A percentile compares a stretch with the other conserved stretches of the same genome.
Evolutionary conservation across 2,888 invertebrate genomes (phyloP).

Genomic region (Eupithecia vulgata): DNA sequence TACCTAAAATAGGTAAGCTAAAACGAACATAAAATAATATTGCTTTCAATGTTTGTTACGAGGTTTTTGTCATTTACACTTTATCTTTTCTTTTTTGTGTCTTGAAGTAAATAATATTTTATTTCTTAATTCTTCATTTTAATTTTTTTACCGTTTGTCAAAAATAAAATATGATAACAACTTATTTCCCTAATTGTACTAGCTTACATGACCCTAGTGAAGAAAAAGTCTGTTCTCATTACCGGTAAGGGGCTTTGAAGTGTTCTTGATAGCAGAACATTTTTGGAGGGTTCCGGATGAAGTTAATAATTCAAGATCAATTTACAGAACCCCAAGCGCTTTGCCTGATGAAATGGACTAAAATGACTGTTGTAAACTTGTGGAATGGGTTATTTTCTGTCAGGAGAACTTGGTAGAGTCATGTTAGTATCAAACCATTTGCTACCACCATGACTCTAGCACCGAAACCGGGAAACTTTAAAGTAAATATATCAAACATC

Average conservation of each 20-base stretch:
- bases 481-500: not conserved
- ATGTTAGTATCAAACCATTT: not conserved
- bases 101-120: too few species aligned
- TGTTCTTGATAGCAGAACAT: conserved; percentile 37
- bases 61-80: too few species aligned
- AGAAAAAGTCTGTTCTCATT: conserved; percentile 38
- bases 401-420: not conserved
- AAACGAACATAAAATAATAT: too few species aligned
- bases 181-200: conserved; percentile 8
- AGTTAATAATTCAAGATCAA: conserved; percentile 32
- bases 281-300: conserved; percentile 27
- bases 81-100: too few species aligned
- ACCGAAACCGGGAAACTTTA: not conserved
- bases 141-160: too few species aligned
- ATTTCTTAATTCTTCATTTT: not conserved
- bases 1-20: too few species aligned
- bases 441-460: too few species aligned
- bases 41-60: too few species aligned
- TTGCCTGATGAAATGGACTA: conserved; percentile 6
- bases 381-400: not conserved
- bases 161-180: not conserved
- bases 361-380: conserved; percentile 6
- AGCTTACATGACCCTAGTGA: conserved; percentile 14
- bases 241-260: conserved; percentile 35
- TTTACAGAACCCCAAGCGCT: conserved; percentile 21